These are phyloP conservation scores for Glaucomys volans DNA, from an alignment of 2,113 vertebrate species.

Conservation along the genomic window DNA sequence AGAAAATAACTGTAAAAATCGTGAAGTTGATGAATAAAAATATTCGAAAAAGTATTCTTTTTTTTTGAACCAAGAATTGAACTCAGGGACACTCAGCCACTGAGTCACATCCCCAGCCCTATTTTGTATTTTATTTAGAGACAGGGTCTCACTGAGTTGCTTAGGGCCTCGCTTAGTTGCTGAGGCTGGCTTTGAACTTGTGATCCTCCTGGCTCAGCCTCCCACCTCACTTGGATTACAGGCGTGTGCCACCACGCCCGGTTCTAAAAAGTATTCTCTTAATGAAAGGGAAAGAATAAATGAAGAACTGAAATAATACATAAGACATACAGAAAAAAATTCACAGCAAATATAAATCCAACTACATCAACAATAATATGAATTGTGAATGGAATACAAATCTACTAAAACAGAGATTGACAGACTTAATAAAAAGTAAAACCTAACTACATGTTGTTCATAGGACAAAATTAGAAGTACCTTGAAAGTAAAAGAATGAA, in stretches of 20 bases:
- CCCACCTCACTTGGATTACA: no score
- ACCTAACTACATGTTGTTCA: not conserved
- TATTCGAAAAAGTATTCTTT: not conserved
- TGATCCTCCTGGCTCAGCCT: no score
- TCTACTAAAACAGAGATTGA: not conserved
- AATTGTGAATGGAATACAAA: not conserved
- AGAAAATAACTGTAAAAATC: not conserved
- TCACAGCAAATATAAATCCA: not conserved
- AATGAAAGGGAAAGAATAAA: not conserved
- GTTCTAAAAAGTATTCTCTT: not conserved
- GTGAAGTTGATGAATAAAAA: not conserved
- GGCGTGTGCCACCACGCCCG: no score
- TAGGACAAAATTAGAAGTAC: not conserved
- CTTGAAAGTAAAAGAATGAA: not conserved
- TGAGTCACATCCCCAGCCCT: no score
- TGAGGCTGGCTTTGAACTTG: no score
- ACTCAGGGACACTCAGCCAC: no score
- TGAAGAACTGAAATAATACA: not conserved
- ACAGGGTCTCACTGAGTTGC: no score
- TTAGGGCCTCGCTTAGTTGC: no score
- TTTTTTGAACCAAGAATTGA: no score
- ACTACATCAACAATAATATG: not conserved
- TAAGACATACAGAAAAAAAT: not conserved
- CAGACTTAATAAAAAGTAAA: not conserved
- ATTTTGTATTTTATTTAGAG: no score